Evolutionary conservation across 2,797 vertebrate species (phyloP).

Genomic region (Chlorospingus flavigularis): DNA sequence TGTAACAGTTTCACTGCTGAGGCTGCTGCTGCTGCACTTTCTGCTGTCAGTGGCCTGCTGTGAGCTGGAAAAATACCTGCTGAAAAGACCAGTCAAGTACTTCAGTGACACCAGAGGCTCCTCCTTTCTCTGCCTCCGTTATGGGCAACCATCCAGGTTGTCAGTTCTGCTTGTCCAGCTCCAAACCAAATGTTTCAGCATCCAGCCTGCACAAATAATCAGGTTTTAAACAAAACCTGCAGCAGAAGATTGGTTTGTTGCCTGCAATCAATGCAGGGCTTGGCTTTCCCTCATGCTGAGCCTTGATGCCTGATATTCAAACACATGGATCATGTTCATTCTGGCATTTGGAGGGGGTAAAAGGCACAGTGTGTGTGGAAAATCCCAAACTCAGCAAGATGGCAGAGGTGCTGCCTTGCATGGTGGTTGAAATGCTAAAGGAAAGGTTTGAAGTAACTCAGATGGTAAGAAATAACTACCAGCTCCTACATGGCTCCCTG

Average conservation of each 20-base stretch:
- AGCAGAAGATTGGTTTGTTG: background rate
- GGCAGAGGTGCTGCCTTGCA: background rate
- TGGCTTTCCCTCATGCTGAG: background rate
- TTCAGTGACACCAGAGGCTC: background rate
- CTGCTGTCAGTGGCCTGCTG: constrained; percentile 3
- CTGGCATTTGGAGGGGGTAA: background rate
- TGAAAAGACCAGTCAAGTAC: background rate
- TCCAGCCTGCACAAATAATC: background rate
- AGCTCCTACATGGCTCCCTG: background rate
- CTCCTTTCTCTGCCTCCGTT: background rate
- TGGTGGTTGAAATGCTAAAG: background rate
- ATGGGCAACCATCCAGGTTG: background rate
- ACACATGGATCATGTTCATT: rapidly evolving
- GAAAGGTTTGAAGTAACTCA: background rate
- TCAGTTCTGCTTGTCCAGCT: background rate
- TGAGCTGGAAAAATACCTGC: constrained; percentile 34
- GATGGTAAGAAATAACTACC: background rate
- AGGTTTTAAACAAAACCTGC: background rate
- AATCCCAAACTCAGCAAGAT: background rate
- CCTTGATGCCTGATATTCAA: background rate
- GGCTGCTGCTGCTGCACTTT: constrained; percentile 12
- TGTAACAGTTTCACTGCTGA: constrained; percentile 9
- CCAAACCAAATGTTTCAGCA: background rate
- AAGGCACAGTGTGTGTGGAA: background rate
- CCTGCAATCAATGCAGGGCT: background rate